These are phyloP conservation scores for Morus bassanus DNA, from an alignment of 2,797 vertebrate genomes.

Conservation along the genomic window DNA sequence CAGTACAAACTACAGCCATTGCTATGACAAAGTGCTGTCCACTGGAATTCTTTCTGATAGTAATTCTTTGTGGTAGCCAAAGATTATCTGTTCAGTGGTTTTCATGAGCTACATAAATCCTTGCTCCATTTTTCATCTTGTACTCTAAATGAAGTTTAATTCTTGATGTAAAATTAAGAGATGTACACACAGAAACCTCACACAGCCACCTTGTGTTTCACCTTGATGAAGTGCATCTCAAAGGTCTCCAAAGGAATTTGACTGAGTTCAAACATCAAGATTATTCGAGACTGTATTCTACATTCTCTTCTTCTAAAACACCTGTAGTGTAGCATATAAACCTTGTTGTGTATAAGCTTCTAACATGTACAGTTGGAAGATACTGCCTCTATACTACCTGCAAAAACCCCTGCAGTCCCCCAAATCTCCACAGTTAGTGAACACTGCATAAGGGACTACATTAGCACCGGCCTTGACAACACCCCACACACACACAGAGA, in stretches of 20 bases:
- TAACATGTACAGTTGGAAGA: not conserved
- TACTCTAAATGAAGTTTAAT: not conserved
- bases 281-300: not conserved
- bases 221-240: not conserved
- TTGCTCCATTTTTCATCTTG: not conserved
- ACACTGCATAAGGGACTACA: not conserved
- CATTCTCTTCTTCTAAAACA: not conserved
- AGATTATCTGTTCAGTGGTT: not conserved
- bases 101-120: slow-evolving; percentile 16
- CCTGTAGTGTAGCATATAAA: not conserved
- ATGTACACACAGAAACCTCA: not conserved
- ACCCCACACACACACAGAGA: not conserved
- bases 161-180: not conserved
- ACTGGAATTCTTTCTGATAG: not conserved
- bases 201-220: not conserved
- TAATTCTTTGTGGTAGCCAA: not conserved
- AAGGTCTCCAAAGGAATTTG: not conserved
- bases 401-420: not conserved
- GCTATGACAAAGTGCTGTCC: not conserved
- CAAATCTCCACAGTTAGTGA: not conserved
- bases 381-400: not conserved
- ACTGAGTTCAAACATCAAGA: not conserved
- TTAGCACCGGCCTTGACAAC: not conserved
- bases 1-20: not conserved
- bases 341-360: not conserved